phyloP scores from a whole-genome alignment of 2,888 invertebrate species.

The Aspidapion aeneum region DNA sequence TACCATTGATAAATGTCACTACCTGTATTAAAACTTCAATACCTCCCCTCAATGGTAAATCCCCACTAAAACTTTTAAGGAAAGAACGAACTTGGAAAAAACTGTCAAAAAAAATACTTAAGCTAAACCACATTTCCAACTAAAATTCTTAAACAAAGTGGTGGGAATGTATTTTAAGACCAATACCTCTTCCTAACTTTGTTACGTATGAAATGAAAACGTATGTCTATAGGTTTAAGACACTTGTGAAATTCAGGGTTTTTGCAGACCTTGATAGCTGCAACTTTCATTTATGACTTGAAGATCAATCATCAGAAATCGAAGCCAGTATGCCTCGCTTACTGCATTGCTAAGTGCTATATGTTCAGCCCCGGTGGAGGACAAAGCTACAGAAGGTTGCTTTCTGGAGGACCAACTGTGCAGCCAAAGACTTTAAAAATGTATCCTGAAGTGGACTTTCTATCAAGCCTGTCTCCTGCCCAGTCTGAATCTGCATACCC shows the following conservation, averaged over 20 bases:
- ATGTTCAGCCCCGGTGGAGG: slow-evolving; percentile 27
- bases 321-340: slow-evolving; percentile 32
- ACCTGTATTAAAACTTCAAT: background rate
- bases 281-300: slow-evolving; percentile 1
- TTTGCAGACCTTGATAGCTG: slow-evolving; percentile 21
- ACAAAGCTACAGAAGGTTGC: slow-evolving; percentile 32
- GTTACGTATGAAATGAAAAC: slow-evolving; percentile 20
- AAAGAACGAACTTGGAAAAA: too few relatives aligned
- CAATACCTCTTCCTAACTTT: slow-evolving; percentile 15
- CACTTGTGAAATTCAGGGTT: slow-evolving; percentile 23
- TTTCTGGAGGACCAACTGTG: slow-evolving; percentile 34
- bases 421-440: slow-evolving; percentile 28
- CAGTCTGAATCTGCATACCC: slow-evolving; percentile 13
- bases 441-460: slow-evolving; percentile 27
- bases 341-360: slow-evolving; percentile 29
- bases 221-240: slow-evolving; percentile 21
- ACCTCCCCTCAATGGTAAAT: background rate
- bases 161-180: background rate
- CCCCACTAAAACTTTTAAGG: background rate
- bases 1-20: background rate
- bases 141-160: slow-evolving; percentile 9
- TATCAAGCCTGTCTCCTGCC: slow-evolving; percentile 4
- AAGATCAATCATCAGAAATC: slow-evolving; percentile 27
- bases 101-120: too few relatives aligned
- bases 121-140: background rate